phyloP scores from a whole-genome alignment of 53 echinoderm and acorn worm genomes.

The Mesocentrotus franciscanus region DNA sequence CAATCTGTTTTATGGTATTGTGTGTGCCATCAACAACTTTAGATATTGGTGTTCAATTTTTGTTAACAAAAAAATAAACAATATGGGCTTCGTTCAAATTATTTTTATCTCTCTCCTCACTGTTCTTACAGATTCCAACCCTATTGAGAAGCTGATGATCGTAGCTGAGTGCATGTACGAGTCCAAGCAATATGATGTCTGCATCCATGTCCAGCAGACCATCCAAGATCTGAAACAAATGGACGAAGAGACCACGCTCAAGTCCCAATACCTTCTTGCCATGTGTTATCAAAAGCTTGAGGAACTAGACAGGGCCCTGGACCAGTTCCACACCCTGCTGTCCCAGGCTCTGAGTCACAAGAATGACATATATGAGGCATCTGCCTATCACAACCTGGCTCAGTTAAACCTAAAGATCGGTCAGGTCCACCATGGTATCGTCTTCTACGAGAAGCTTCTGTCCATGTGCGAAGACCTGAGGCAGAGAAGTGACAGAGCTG shows the following conservation, averaged over 20 bases:
- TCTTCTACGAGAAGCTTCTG: constrained; percentile 86
- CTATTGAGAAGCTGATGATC: constrained; percentile 82
- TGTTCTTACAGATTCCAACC: constrained; percentile 65
- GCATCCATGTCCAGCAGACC: constrained; percentile 85
- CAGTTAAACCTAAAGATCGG: constrained; percentile 75
- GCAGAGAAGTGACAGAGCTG: constrained; percentile 70
- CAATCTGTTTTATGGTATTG: no score
- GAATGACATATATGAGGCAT: constrained; percentile 76
- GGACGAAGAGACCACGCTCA: constrained; percentile 64
- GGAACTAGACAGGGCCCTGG: constrained; percentile 77
- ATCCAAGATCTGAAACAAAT: constrained; percentile 79
- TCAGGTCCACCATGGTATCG: constrained; percentile 77
- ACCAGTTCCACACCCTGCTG: constrained; percentile 84
- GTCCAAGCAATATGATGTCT: constrained; percentile 71
- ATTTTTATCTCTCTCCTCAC: not conserved
- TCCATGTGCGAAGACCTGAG: constrained; percentile 79
- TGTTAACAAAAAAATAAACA: no score
- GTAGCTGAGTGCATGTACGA: constrained; percentile 77
- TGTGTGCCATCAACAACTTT: no score
- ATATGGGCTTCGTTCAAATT: no score
- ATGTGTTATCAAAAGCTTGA: constrained; percentile 65
- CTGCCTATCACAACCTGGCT: constrained; percentile 82
- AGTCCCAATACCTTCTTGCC: constrained; percentile 76
- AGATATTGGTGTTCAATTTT: no score
- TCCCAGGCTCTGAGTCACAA: constrained; percentile 70